Evolutionary conservation across 2,888 invertebrate genomes (phyloP).

Genomic region (Buathra laborator): DNA sequence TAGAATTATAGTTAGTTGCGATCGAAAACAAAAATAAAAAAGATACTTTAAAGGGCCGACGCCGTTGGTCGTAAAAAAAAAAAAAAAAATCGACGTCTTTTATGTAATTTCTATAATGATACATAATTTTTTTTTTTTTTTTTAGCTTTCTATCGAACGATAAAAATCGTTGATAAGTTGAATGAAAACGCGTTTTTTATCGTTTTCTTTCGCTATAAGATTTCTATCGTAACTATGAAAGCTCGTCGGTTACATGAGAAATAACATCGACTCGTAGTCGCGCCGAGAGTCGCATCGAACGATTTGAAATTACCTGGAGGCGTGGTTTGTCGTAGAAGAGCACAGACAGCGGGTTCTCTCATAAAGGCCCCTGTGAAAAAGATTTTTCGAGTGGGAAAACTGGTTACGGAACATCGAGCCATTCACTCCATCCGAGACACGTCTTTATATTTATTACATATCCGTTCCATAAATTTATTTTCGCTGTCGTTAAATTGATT

Average conservation of each 20-base stretch:
- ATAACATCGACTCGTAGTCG: constrained; percentile 38
- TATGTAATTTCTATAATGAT: too few relatives aligned
- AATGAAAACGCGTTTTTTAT: neutral
- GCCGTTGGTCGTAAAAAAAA: too few relatives aligned
- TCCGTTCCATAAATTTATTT: constrained; percentile 6
- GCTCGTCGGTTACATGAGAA: constrained; percentile 33
- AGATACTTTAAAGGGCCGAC: too few relatives aligned
- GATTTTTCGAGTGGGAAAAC: constrained; percentile 67
- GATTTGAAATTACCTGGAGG: constrained; percentile 63
- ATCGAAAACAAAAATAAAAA: too few relatives aligned
- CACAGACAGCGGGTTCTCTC: constrained; percentile 50
- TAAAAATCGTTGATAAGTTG: neutral
- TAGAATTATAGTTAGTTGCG: too few relatives aligned
- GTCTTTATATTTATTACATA: constrained; percentile 40
- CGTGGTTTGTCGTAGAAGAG: constrained; percentile 58
- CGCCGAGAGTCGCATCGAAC: constrained; percentile 31
- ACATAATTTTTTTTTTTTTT: neutral
- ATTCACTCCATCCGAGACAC: constrained; percentile 59
- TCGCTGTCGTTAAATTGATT: constrained; percentile 7
- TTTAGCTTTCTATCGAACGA: neutral
- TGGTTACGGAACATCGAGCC: constrained; percentile 58
- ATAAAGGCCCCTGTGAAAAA: constrained; percentile 51
- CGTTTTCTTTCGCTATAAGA: neutral
- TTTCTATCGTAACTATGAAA: constrained; percentile 13
- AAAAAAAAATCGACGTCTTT: too few relatives aligned